Evolutionary conservation across 1,140 invertebrate genomes (phyloP), one percentile per base, ranked within the genome.

Genomic region (Magallana ariakensis): DNA sequence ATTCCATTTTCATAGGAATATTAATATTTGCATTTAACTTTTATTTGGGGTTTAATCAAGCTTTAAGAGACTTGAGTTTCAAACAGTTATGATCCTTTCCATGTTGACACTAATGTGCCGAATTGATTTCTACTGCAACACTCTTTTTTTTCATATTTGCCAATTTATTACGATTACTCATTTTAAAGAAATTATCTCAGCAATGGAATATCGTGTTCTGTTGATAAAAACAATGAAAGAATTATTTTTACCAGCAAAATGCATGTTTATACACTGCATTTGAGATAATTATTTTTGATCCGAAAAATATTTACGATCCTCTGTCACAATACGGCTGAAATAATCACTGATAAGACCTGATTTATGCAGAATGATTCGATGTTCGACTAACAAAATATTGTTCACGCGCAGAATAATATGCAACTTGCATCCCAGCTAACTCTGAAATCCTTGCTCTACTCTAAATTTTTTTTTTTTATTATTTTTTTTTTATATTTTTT

Each of bases 141-240:
- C 66, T 26, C 33, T 75, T 62, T 62, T 70, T 46, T 33, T 75
- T 75, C 66, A 26, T 75, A 75, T 75, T 75, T 75, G 66, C 66
- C 66, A 75, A 75, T 75, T 75, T 75, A 75, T 75, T 26, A 75
- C 66, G 9, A 75, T 75, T 75, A 75, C 66, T 75, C 66, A 75
- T 75, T 75, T 75, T 75, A 19, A 75, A 33, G 66, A 26, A 75
- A 75, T 75, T 75, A 75, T 75, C 66, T 75, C 66, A 75, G 22
- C 22, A 22, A 26, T 75, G 22, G 33, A 75, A 75, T 75, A 75
- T 75, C 22, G 66, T 75, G 66, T 75, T 75, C 66, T 10, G 66
- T 75, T 75, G 66, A 75, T 75, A 75, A 75, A 75, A 75, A 75
- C 66, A 75, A 75, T 75, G 22, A 75, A 75, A 75, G 19, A 75